Evolutionary conservation across 2,113 vertebrate genomes (phyloP).

Genomic region (Nymphicus hollandicus): DNA sequence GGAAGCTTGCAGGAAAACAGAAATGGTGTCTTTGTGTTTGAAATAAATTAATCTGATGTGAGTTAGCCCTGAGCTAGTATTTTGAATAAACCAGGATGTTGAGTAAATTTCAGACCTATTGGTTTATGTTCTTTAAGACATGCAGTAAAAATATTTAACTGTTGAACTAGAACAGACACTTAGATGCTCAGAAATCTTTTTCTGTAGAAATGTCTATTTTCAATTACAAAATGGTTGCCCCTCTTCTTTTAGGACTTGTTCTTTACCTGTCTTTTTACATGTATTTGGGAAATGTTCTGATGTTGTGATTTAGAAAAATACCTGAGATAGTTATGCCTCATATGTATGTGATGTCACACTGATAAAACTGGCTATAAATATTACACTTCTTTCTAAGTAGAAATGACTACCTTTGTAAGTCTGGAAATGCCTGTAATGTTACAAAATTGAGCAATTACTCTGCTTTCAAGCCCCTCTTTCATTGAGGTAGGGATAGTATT

Average conservation of each 20-base stretch:
- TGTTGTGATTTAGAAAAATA: neutral
- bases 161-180: neutral
- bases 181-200: neutral
- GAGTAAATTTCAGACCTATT: neutral
- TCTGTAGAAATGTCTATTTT: neutral
- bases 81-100: neutral
- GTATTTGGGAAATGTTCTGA: neutral
- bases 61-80: neutral
- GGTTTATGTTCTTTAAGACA: neutral
- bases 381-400: neutral
- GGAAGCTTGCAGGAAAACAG: neutral
- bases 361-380: neutral
- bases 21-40: neutral
- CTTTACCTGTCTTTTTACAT: neutral
- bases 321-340: neutral
- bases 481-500: neutral
- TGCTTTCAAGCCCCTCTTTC: neutral
- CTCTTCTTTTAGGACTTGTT: neutral
- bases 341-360: rapidly evolving
- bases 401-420: neutral
- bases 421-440: neutral
- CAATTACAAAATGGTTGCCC: neutral
- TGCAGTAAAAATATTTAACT: neutral
- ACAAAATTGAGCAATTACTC: neutral
- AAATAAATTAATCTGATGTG: neutral